Evolutionary conservation across 2,113 vertebrate genomes (phyloP), one percentile per base, ranked within the genome.

Genomic region (Thamnaconus septentrionalis): DNA sequence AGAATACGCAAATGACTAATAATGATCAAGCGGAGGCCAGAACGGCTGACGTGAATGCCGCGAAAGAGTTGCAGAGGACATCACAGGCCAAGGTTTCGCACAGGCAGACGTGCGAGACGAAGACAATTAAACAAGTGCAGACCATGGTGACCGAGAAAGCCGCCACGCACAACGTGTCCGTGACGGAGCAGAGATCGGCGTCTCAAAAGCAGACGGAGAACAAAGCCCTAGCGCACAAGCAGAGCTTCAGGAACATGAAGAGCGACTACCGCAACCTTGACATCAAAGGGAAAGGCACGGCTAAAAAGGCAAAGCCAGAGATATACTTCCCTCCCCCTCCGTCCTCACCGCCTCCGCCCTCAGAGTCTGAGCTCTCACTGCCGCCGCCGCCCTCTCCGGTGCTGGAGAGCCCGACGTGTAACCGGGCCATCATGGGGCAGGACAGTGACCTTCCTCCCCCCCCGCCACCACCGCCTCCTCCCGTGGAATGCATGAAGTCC

Each of bases 361-460:
- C 94, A 11, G 93, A 95, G 82, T 91, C 91, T 4, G 93, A 96
- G 79, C 86, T 94, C 62, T 94, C 92, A 52, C 90, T 95, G 46
- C 95, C 94, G 63, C 93, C 94, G 5, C 94, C 94, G 1, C 94
- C 95, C 5, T 91, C 93, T 3, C 89, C 91, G 0, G 86, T 92
- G 66, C 70, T 82, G n/a, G 83, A 90, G 61, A 82, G 18, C 56
- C 76, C 80, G 0, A 73, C 86, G 5, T 87, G 78, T 31, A 47
- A 39, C 11, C 71, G 85, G 51, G 73, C 85, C 8, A 73, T 81
- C 52, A 82, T 81, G 68, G 92, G 85, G 59, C 80, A 87, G 73
- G 93, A 94, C 60, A 89, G 79, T 12, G 93, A 95, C 67, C 85
- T 85, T 67, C 91, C 18, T 31, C 18, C 88, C 2, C 90, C 84